A percentile compares a stretch with the other conserved stretches of the same genome.
These are phyloP conservation scores for Malacoctenus gilli DNA, from an alignment of 2,797 vertebrate species.

Conservation along the genomic window DNA sequence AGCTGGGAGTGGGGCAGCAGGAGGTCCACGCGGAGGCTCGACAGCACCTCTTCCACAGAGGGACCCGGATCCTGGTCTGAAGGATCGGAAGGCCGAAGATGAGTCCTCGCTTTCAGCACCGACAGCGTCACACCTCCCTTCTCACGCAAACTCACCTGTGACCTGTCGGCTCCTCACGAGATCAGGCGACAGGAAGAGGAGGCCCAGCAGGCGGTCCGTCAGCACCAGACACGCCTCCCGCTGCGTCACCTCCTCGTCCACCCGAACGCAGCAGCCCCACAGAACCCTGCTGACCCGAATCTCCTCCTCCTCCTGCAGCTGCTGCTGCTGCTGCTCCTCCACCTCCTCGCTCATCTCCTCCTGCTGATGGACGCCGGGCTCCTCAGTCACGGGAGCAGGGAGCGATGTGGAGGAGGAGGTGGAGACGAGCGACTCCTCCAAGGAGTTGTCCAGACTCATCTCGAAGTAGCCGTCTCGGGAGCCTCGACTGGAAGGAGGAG, in stretches of 20 bases:
- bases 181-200: conserved; percentile 82
- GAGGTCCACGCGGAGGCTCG: conserved; percentile 80
- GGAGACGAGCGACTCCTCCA: conserved; percentile 73
- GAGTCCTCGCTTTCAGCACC: no score
- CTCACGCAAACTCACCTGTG: conserved; percentile 40
- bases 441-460: conserved; percentile 89
- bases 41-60: conserved; percentile 75
- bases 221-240: conserved; percentile 88
- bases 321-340: conserved; percentile 51
- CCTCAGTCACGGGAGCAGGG: conserved; percentile 43
- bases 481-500: conserved; percentile 45
- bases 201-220: conserved; percentile 79
- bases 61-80: conserved; percentile 44
- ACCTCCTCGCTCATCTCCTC: conserved; percentile 54
- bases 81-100: conserved; percentile 4
- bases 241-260: conserved; percentile 82
- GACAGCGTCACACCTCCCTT: no score
- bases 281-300: conserved; percentile 79
- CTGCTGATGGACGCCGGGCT: conserved; percentile 21
- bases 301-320: conserved; percentile 49
- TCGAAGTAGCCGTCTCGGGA: conserved; percentile 94
- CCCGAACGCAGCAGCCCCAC: conserved; percentile 89
- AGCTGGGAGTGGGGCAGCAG: conserved; percentile 84
- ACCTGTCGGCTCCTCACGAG: conserved; percentile 61
- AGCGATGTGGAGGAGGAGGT: conserved; percentile 46